Percentiles rank a stretch among this genome's conserved stretches.
phyloP scores from a whole-genome alignment of 2,113 vertebrate genomes.

The Trichomycterus rosablanca region DNA sequence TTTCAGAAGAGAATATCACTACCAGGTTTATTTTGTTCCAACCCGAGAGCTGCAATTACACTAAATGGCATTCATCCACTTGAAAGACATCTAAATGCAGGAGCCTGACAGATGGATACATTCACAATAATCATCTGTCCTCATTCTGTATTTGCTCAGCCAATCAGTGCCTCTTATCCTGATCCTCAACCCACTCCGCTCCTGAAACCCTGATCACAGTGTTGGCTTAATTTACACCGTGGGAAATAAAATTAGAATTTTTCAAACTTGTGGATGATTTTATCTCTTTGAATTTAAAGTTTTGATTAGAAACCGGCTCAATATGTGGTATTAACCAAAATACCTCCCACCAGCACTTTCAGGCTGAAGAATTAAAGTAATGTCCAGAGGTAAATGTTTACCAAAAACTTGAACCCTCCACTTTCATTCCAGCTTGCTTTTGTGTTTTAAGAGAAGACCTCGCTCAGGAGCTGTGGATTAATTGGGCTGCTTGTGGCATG shows the following conservation, averaged over 20 bases:
- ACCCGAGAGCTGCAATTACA: conserved; percentile 30
- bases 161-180: conserved; percentile 25
- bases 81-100: conserved; percentile 28
- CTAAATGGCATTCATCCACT: conserved; percentile 35
- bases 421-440: conserved; percentile 19
- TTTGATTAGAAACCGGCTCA: conserved; percentile 15
- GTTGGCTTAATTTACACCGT: conserved; percentile 3
- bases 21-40: conserved; percentile 17
- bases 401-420: conserved; percentile 26
- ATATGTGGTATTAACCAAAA: neutral
- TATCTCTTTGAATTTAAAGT: conserved; percentile 4
- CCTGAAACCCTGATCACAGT: conserved; percentile 22
- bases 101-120: conserved; percentile 19
- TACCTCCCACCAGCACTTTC: neutral
- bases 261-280: conserved; percentile 18
- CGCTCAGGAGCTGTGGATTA: conserved; percentile 29
- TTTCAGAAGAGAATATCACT: conserved; percentile 27
- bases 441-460: conserved; percentile 30
- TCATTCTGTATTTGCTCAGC: neutral
- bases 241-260: conserved; percentile 23
- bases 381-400: no score
- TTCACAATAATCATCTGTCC: conserved; percentile 31
- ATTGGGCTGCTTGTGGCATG: conserved; percentile 44
- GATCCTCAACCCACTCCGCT: conserved; percentile 10
- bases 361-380: no score